These are phyloP conservation scores for Drosophila tristis DNA, from an alignment of 1,140 invertebrate genomes.

Conservation along the genomic window DNA sequence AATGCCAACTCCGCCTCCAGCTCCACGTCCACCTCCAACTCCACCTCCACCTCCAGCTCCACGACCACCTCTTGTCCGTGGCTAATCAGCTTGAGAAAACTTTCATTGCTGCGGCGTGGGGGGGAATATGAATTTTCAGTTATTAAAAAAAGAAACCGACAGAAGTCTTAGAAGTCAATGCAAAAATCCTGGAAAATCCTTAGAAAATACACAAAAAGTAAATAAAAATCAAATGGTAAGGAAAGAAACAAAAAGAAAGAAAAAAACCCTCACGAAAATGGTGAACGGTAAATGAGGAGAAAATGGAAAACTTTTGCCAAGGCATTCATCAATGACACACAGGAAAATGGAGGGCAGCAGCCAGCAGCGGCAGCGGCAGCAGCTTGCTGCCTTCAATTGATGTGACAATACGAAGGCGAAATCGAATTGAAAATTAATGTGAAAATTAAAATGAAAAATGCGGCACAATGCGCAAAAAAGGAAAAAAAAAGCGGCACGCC, in stretches of 20 bases:
- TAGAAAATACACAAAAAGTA: conserved; percentile 42
- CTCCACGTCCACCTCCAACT: too few relatives aligned
- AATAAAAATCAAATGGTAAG: conserved; percentile 36
- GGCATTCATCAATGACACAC: conserved; percentile 54
- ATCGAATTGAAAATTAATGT: conserved; percentile 60
- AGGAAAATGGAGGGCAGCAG: background rate
- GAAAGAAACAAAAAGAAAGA: conserved; percentile 7
- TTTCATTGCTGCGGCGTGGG: background rate
- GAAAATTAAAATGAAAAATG: conserved; percentile 55
- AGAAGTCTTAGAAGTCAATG: conserved; percentile 19
- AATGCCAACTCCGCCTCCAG: background rate
- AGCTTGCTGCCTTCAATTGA: conserved; percentile 45
- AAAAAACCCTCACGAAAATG: conserved; percentile 16
- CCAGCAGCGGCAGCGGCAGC: background rate
- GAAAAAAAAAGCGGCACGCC: too few relatives aligned
- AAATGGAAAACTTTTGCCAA: conserved; percentile 2
- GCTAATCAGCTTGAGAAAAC: conserved; percentile 31
- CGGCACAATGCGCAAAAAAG: background rate
- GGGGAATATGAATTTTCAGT: conserved; percentile 34
- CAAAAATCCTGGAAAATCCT: background rate
- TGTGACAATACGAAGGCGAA: conserved; percentile 50
- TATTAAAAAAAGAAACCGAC: conserved; percentile 24
- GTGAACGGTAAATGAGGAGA: background rate
- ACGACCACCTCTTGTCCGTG: background rate
- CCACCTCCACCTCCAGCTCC: background rate